These are phyloP conservation scores for Pionites leucogaster DNA, from an alignment of 2,113 vertebrate genomes.

Conservation along the genomic window DNA sequence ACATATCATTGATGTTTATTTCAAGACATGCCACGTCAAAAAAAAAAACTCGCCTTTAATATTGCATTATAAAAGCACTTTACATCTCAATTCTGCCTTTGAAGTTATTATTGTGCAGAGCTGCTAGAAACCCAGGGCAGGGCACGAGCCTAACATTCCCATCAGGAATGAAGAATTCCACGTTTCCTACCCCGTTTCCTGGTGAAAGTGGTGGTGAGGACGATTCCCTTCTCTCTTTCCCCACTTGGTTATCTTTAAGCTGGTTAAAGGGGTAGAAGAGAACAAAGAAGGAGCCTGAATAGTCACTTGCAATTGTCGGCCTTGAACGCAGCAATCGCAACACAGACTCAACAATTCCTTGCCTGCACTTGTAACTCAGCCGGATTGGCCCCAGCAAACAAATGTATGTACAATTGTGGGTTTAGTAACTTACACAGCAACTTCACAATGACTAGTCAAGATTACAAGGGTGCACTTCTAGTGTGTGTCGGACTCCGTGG, in stretches of 20 bases:
- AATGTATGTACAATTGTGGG: constrained; percentile 78
- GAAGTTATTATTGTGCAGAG: constrained; percentile 66
- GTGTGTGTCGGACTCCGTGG: constrained; percentile 58
- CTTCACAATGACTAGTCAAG: constrained; percentile 80
- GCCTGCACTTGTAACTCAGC: constrained; percentile 65
- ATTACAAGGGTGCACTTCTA: constrained; percentile 77
- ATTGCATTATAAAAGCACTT: constrained; percentile 81
- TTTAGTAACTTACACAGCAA: constrained; percentile 79
- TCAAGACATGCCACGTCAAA: constrained; percentile 81
- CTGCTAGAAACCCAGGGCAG: constrained; percentile 57
- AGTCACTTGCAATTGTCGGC: constrained; percentile 29
- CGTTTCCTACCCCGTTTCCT: constrained; percentile 20
- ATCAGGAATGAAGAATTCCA: constrained; percentile 37
- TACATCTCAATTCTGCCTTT: constrained; percentile 69
- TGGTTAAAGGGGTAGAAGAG: constrained; percentile 46
- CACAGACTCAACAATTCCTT: constrained; percentile 50
- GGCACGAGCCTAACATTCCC: constrained; percentile 21
- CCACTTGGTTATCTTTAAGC: background rate
- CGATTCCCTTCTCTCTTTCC: background rate
- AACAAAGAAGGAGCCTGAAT: constrained; percentile 33
- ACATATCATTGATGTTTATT: constrained; percentile 79
- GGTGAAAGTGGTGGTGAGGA: constrained; percentile 47
- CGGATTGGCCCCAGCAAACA: constrained; percentile 72
- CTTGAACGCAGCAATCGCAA: constrained; percentile 30
- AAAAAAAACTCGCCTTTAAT: constrained; percentile 67